Evolutionary conservation across 1,140 invertebrate species (phyloP), one percentile per base, ranked within the genome.

Genomic region (Cheumatopsyche charites): DNA sequence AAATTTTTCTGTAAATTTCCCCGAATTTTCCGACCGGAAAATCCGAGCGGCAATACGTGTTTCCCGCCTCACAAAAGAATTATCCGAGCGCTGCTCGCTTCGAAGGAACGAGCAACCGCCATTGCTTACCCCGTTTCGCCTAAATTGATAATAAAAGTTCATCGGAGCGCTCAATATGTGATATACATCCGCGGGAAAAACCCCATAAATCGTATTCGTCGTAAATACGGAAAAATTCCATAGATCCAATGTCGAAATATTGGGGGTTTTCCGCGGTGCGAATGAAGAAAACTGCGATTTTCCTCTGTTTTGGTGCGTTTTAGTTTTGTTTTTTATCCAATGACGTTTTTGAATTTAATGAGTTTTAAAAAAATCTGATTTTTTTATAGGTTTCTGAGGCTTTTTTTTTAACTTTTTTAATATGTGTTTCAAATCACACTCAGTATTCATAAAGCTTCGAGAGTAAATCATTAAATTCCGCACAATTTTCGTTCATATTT

Each of bases 131-230:
- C 29, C 29, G 29, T 36, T 36, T 36, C 47, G 19, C 15, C 29
- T 42, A 65, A 65, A 65, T 65, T 65, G 41, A 65, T 65, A 43
- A 43, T 43, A 43, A 36, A 29, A 65, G 41, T 45, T 65, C 41
- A 62, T 29, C 62, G 15, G 41, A 65, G 29, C 29, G 29, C 62
- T 26, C 15, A 65, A 65, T 65, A 65, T 45, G 62, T 42, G 62
- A 65, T 29, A 45, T 43, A 42, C 29, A 19, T n/a, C 15, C 41
- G 12, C 62, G 29, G 21, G 43, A 52, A 36, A 36, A 43, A 26
- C 65, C n/a, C 41, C 19, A 49, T 67, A 67, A 67, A 67, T 67
- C 42, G 49, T 49, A 42, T 67, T 17, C 41, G 23, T 67, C 42
- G n/a, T 49, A 67, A 67, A 67, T 67, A 47, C 65, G 17, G 17